phyloP scores from a whole-genome alignment of 2,113 vertebrate species.

The Syngnathoides biaculeatus region DNA sequence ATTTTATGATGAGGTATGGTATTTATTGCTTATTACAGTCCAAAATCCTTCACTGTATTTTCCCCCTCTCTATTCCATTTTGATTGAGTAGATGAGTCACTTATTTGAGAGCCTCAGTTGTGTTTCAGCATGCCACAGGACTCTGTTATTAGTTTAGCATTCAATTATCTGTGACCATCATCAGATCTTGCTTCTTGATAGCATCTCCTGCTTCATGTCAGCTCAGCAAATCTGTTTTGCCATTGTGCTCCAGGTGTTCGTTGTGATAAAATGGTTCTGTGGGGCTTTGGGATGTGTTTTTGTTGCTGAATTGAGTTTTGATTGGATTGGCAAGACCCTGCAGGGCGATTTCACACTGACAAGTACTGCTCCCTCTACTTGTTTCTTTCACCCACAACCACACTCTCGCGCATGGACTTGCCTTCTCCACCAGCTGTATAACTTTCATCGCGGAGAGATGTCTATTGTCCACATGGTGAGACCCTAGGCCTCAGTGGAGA shows the following conservation, averaged over 20 bases:
- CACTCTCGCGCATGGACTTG: constrained; percentile 8
- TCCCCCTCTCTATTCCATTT: constrained; percentile 16
- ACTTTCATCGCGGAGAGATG: constrained; percentile 55
- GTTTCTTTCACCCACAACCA: constrained; percentile 14
- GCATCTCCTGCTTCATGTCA: constrained; percentile 38
- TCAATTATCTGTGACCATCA: constrained; percentile 23
- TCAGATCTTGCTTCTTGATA: constrained; percentile 21
- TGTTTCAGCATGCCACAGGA: constrained; percentile 21
- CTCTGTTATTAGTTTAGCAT: constrained; percentile 47
- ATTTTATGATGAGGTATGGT: constrained; percentile 48
- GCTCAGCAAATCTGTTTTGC: constrained; percentile 47
- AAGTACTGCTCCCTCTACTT: constrained; percentile 26
- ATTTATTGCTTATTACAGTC: constrained; percentile 13
- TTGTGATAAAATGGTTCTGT: constrained; percentile 40
- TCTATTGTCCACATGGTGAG: constrained; percentile 45
- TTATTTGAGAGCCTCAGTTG: constrained; percentile 20
- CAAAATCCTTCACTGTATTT: constrained; percentile 21
- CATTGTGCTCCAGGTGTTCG: constrained; percentile 38
- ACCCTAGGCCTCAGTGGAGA: constrained; percentile 45
- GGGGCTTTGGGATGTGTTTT: constrained; percentile 7
- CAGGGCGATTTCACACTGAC: constrained; percentile 26
- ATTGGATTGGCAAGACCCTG: constrained; percentile 42
- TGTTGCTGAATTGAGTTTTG: constrained; percentile 32
- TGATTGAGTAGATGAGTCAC: constrained; percentile 46
- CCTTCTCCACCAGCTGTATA: constrained; percentile 15